Base-by-base conservation (phyloP, 2,113 vertebrate species). In the Psittacus erithacus region DNA sequence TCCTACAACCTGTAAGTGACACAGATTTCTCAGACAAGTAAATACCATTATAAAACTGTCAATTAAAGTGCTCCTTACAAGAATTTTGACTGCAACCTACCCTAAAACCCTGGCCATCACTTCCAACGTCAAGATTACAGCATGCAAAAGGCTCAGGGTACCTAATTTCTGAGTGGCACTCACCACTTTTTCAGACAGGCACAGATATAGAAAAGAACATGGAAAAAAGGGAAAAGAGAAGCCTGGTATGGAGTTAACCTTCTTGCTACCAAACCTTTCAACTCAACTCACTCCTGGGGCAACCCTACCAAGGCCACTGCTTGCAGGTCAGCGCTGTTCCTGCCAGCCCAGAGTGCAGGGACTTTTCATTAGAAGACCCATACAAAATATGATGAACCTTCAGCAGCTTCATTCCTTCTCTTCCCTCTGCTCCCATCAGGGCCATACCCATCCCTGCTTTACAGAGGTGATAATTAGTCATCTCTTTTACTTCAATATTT, bases 81-180 rank as follows among this genome's bases (percentile, higher is more conserved):
- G 46, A 62, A 20, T 60, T 92, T 13, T 82, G 35, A 92, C 94
- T 95, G 75, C 88, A 95, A 75, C 39, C 46, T 63, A 18, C 25
- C 62, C 91, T 80, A 50, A 93, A 93, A 46, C 81, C 39, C 41
- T 93, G 80, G 52, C 59, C 62, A 41, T 76, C 75, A 59, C 23
- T 90, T 69, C 81, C 53, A 91, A 64, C 28, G 22, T 5, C 38
- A 68, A 64, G 29, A 67, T 39, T 46, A 88, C 9, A 50, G 33
- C 4, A 5, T 44, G 59, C 43, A 76, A 88, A 86, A 87, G 29
- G 62, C 55, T 80, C 41, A 69, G 85, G 62, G 41, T 16, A 77
- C 8, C 52, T 91, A 65, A 95, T 65, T 68, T 80, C 70, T 23
- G 64, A 20, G 24, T 74, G 78, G 52, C 43, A 77, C 29, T 95